phyloP scores from a whole-genome alignment of 2,113 vertebrate genomes.

The cat (Felis catus) region F.catus_Fca126_mat1.0 CM031424.1:48341001-48341500 shows the following conservation, averaged over 20 bases:
- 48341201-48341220: neutral
- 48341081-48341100: neutral
- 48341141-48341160: neutral
- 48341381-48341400: neutral
- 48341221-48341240: neutral
- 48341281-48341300: neutral
- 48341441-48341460: neutral
- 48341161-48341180: neutral
- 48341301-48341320: neutral
- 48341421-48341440: neutral
- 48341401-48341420: neutral
- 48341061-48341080: neutral
- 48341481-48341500: accelerated
- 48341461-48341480: neutral
- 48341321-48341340: neutral
- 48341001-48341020: neutral
- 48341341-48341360: neutral
- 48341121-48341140: neutral
- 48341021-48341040: neutral
- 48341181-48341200: neutral
- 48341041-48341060: neutral
- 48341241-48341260: neutral
- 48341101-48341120: neutral
- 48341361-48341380: neutral
- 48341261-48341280: neutral